Evolutionary conservation across 1,140 invertebrate species (phyloP).

Genomic region (Lepidurus arcticus): DNA sequence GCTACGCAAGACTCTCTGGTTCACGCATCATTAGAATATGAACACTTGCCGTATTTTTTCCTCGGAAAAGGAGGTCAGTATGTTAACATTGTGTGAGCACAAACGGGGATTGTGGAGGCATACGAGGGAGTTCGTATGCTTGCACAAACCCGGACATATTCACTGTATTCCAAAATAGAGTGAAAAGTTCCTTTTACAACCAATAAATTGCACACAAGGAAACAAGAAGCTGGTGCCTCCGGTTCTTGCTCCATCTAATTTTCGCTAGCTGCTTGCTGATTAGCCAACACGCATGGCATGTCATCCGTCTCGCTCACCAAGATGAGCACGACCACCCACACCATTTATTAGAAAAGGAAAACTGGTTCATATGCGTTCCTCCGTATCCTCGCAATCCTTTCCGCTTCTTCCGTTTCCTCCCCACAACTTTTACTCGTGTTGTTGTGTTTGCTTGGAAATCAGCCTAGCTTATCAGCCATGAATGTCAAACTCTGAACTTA

Average conservation of each 20-base stretch:
- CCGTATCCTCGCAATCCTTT: background rate
- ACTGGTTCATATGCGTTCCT: background rate
- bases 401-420: background rate
- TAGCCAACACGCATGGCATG: conserved; percentile 3
- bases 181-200: too few relatives aligned
- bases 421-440: background rate
- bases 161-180: too few relatives aligned
- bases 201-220: background rate
- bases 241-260: conserved; percentile 15
- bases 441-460: background rate
- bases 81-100: background rate
- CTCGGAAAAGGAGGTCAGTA: background rate
- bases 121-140: too few relatives aligned
- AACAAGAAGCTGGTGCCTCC: background rate
- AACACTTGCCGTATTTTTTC: background rate
- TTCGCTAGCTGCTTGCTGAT: conserved; percentile 4
- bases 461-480: too few relatives aligned
- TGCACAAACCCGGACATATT: too few relatives aligned
- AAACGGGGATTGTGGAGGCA: background rate
- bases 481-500: too few relatives aligned
- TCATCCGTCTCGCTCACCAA: background rate
- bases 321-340: conserved; percentile 12
- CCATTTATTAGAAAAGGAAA: background rate
- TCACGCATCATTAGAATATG: too few relatives aligned
- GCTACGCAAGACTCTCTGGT: background rate